phyloP scores from a whole-genome alignment of 30 jellyfish, hydroid and myxozoan genomes.

The Phacellophora camtschatica region DNA sequence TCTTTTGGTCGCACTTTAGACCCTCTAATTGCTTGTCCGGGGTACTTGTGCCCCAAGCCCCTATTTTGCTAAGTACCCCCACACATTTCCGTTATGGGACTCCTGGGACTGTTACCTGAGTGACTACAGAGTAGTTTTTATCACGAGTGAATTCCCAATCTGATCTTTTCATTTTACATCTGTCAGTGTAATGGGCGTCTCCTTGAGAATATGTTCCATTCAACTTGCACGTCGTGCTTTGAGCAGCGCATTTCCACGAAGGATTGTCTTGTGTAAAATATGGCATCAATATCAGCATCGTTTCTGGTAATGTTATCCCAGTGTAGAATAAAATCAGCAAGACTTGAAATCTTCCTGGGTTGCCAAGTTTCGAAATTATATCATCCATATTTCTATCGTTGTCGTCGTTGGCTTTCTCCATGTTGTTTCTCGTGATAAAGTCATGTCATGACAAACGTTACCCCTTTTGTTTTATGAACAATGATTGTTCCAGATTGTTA shows the following conservation, averaged over 20 bases:
- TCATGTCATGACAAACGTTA: too few relatives aligned
- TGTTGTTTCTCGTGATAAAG: neutral
- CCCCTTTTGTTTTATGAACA: too few relatives aligned
- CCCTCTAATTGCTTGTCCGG: too few relatives aligned
- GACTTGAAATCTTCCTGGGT: conserved; percentile 33
- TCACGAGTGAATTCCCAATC: conserved; percentile 73
- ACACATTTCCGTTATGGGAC: too few relatives aligned
- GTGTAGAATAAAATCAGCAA: neutral
- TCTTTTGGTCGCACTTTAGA: too few relatives aligned
- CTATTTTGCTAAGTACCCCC: too few relatives aligned
- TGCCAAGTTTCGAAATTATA: conserved; percentile 16
- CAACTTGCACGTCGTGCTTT: conserved; percentile 34
- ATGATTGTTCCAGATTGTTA: too few relatives aligned
- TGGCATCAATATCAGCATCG: conserved; percentile 21
- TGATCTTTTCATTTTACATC: conserved; percentile 70
- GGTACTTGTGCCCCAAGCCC: too few relatives aligned
- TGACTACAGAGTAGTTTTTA: conserved; percentile 67
- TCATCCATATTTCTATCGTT: conserved; percentile 34
- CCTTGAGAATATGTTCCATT: neutral
- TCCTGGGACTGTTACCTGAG: conserved; percentile 53
- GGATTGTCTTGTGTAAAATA: conserved; percentile 67
- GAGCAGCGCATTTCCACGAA: conserved; percentile 58
- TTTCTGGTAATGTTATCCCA: neutral
- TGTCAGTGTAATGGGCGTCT: neutral
- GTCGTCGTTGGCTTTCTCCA: neutral